These are phyloP conservation scores for Neoarius graeffei DNA, from an alignment of 2,113 vertebrate species.

Conservation along the genomic window DNA sequence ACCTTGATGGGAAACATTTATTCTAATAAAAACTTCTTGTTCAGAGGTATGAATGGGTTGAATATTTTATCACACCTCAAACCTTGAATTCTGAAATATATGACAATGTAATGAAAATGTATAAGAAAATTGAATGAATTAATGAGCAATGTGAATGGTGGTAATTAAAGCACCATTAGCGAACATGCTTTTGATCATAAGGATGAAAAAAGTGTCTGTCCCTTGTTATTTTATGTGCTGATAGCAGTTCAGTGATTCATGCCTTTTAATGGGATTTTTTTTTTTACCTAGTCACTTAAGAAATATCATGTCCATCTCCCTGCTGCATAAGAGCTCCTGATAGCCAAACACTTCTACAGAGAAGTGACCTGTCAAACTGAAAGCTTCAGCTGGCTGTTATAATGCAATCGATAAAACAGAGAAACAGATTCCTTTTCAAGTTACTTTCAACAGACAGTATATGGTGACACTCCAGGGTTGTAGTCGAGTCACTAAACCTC, in stretches of 20 bases:
- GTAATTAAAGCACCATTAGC: constrained; percentile 22
- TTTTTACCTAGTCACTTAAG: constrained; percentile 19
- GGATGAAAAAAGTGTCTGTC: constrained; percentile 31
- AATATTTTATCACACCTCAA: background rate
- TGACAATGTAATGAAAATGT: background rate
- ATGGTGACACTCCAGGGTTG: too few relatives aligned
- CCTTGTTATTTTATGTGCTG: constrained; percentile 25
- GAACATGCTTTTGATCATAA: constrained; percentile 13
- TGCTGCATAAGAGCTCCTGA: constrained; percentile 48
- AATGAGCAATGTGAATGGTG: constrained; percentile 19
- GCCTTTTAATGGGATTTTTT: constrained; percentile 54
- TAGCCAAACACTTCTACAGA: constrained; percentile 45
- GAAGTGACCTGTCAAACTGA: constrained; percentile 50
- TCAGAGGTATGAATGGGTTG: constrained; percentile 5
- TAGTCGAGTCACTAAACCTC: too few relatives aligned
- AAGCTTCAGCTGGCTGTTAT: constrained; percentile 48
- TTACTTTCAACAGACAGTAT: constrained; percentile 12
- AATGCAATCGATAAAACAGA: constrained; percentile 46
- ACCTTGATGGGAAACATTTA: constrained; percentile 59
- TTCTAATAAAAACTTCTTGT: constrained; percentile 45
- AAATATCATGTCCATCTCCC: constrained; percentile 55
- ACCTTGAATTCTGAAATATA: constrained; percentile 19
- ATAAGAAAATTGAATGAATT: background rate
- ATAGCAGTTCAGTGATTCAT: constrained; percentile 46
- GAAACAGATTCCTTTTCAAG: constrained; percentile 27